Conservation (phyloP, 2,888 invertebrate species). For the Taenaris catops region DNA sequence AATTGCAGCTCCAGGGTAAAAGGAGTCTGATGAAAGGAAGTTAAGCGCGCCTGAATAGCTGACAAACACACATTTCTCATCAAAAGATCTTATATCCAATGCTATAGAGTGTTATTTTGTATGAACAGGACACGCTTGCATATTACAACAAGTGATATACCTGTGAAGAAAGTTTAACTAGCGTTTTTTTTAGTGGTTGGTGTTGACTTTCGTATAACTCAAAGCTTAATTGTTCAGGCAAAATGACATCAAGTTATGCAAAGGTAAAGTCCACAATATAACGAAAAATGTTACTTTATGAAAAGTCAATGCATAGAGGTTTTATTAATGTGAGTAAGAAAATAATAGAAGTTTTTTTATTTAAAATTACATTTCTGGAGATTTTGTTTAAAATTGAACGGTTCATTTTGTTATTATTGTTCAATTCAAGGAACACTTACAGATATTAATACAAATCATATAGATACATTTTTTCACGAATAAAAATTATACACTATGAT, state of each 20-base stretch:
- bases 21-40: constrained; percentile 65
- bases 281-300: too few species aligned
- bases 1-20: constrained; percentile 69
- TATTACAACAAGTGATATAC: constrained; percentile 17
- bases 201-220: constrained; percentile 1
- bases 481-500: neutral
- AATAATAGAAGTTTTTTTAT: too few species aligned
- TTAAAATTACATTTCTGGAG: too few species aligned
- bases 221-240: neutral
- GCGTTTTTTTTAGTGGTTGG: constrained; percentile 12
- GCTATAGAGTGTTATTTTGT: constrained; percentile 10
- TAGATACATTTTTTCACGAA: neutral
- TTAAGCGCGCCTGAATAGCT: constrained; percentile 26
- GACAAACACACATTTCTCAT: constrained; percentile 11
- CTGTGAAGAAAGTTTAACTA: constrained; percentile 11
- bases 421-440: too few species aligned
- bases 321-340: too few species aligned
- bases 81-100: constrained; percentile 12
- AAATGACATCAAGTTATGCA: constrained; percentile 1
- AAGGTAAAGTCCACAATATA: too few species aligned
- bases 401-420: too few species aligned
- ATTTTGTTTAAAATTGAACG: too few species aligned
- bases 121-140: constrained; percentile 4
- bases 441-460: too few species aligned
- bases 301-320: too few species aligned